phyloP scores from a whole-genome alignment of 2,113 vertebrate genomes.

The Lanius ludovicianus region DNA sequence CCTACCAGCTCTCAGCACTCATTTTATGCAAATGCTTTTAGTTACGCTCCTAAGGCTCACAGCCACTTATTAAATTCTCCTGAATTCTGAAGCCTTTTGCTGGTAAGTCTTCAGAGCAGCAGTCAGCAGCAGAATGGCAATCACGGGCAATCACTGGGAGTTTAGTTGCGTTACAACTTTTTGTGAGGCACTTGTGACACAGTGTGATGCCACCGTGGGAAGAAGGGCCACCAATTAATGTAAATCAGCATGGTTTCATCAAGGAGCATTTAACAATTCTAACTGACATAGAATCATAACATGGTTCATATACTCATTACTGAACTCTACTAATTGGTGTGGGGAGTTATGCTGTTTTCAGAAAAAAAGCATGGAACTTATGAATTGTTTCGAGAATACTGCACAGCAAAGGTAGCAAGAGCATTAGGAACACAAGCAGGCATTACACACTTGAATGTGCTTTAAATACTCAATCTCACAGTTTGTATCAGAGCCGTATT shows the following conservation, averaged over 20 bases:
- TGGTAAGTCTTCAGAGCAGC: not conserved
- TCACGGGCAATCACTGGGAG: not conserved
- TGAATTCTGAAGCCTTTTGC: not conserved
- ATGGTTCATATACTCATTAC: not conserved
- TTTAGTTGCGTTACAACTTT: not conserved
- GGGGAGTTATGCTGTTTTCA: not conserved
- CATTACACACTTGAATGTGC: not conserved
- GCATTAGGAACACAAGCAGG: not conserved
- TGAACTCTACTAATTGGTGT: not conserved
- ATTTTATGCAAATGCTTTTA: not conserved
- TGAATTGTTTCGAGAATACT: not conserved
- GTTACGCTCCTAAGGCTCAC: not conserved
- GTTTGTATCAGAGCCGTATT: conserved; percentile 3
- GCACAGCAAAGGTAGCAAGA: not conserved
- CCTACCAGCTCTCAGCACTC: not conserved
- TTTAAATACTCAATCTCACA: conserved; percentile 18
- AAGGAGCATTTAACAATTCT: not conserved
- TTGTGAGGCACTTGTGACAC: not conserved
- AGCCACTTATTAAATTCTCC: not conserved
- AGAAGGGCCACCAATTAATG: conserved; percentile 23
- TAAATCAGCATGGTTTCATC: not conserved
- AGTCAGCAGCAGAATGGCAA: not conserved
- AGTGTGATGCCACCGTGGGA: not conserved
- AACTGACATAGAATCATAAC: conserved; percentile 15
- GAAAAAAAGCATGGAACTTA: not conserved